Evolutionary conservation across 2,888 invertebrate genomes (phyloP).

Genomic region (Spatulosminthurus flaviceps): DNA sequence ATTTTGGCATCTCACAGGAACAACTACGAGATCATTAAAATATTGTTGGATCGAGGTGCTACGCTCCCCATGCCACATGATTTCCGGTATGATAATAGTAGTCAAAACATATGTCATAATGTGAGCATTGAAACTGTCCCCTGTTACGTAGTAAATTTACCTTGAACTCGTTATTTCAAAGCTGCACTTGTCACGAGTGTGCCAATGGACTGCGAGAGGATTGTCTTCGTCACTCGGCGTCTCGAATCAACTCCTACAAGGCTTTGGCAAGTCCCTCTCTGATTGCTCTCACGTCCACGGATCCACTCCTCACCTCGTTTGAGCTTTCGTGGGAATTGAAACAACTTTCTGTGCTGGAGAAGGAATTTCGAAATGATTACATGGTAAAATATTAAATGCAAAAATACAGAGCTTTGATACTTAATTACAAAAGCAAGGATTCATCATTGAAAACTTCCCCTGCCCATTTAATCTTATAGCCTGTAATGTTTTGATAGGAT

Average conservation of each 20-base stretch:
- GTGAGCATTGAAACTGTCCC: no score
- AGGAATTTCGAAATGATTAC: slow-evolving; percentile 93
- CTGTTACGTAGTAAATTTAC: no score
- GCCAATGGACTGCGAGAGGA: slow-evolving; percentile 83
- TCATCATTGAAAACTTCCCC: no score
- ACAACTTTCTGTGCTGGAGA: slow-evolving; percentile 88
- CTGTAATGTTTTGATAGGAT: slow-evolving; percentile 72
- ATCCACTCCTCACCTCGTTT: slow-evolving; percentile 93
- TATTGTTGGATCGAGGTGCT: slow-evolving; percentile 91
- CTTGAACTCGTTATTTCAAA: slow-evolving; percentile 65
- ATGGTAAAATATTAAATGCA: slow-evolving; percentile 74
- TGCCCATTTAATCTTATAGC: no score
- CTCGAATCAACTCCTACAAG: slow-evolving; percentile 93
- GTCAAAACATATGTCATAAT: no score
- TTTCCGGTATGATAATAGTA: slow-evolving; percentile 25
- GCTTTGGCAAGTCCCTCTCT: slow-evolving; percentile 91
- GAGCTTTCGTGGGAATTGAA: slow-evolving; percentile 93
- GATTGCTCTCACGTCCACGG: slow-evolving; percentile 90
- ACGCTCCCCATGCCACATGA: slow-evolving; percentile 80
- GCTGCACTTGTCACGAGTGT: slow-evolving; percentile 95
- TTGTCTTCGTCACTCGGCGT: slow-evolving; percentile 87
- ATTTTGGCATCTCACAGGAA: slow-evolving; percentile 95
- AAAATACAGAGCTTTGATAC: no score
- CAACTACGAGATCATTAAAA: slow-evolving; percentile 96
- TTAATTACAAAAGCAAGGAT: no score